Evolutionary conservation across 2,113 vertebrate species (phyloP).

Genomic region (Brachypodius melanocephalos): DNA sequence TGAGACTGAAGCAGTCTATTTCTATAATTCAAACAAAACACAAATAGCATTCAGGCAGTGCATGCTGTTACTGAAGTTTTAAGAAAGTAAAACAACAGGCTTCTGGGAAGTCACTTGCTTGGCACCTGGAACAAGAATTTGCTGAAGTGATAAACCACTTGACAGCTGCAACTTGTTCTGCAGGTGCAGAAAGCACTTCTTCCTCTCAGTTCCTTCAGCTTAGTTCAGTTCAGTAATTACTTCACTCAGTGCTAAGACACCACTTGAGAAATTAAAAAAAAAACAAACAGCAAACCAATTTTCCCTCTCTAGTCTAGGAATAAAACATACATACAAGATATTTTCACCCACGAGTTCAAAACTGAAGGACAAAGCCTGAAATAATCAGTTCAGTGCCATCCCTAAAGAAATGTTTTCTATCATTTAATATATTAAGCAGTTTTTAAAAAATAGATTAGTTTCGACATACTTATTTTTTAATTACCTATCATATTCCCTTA

Average conservation of each 20-base stretch:
- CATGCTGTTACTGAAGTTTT: not conserved
- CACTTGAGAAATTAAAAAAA: not conserved
- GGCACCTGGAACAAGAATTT: slow-evolving; percentile 54
- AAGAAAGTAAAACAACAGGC: slow-evolving; percentile 11
- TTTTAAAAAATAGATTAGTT: not conserved
- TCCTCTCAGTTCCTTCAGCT: slow-evolving; percentile 30
- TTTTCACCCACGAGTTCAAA: not conserved
- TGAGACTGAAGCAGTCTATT: not conserved
- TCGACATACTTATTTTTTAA: not conserved
- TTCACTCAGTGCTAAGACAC: not conserved
- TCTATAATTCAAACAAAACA: not conserved
- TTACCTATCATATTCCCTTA: not conserved
- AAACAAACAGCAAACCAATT: not conserved
- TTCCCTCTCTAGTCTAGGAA: not conserved
- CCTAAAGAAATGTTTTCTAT: not conserved
- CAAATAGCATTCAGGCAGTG: not conserved
- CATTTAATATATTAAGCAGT: not conserved
- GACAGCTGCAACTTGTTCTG: slow-evolving; percentile 55
- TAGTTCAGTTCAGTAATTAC: slow-evolving; percentile 3
- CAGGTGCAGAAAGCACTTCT: slow-evolving; percentile 61
- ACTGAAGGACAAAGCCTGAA: not conserved
- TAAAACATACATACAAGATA: not conserved
- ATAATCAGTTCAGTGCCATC: not conserved
- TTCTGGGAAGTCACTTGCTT: slow-evolving; percentile 43
- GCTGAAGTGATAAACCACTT: slow-evolving; percentile 54